Base-by-base conservation (phyloP, 2,888 invertebrate genomes). In the Amphipyra berbera region DNA sequence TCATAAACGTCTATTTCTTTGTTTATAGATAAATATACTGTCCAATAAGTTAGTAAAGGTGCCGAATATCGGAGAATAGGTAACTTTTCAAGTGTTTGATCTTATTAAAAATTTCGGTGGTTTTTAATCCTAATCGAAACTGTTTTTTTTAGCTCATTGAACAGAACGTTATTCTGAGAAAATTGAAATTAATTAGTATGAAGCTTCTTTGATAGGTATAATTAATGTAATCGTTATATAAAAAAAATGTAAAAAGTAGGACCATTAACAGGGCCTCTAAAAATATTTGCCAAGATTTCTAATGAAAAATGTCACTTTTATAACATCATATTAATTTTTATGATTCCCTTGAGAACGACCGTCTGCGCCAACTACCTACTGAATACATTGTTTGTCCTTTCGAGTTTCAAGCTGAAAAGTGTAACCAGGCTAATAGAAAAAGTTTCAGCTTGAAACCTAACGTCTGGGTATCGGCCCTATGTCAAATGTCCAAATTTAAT, bases 361-460 rank as follows among this genome's bases (percentile, higher is more conserved):
- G 48, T 59, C 41, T 66, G 66, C 55, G 54, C 64, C 57, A 53
- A 62, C 53, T 71, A 44, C 61, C 53, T 71, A 44, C 61, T 71
- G 57, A 76, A 76, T 63, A 73, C 59, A 73, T 63, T 74, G 52
- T 63, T 74, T 75, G 66, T 71, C 27, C 60, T 75, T 53, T 60
- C n/a, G 8, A 57, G 53, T 52, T 62, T 47, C 7, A 21, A 41
- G 27, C 12, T 47, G 15, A 62, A 70, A 66, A 52, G 49, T 9
- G 30, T 47, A 41, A 66, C 46, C 66, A 60, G 50, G 59, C 42
- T 67, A 71, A 62, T 61, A 66, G 76, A 58, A 65, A 58, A 69
- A 73, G 61, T 70, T 74, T 49, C 30, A 42, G 35, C 49, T 27
- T 33, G 38, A 40, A 10, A 10, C 37, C 5, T 45, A 49, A 37